Percentiles rank a stretch among this genome's conserved stretches.
These are phyloP conservation scores for Pelodytes ibericus DNA, from an alignment of 2,797 vertebrate species.

Conservation along the genomic window DNA sequence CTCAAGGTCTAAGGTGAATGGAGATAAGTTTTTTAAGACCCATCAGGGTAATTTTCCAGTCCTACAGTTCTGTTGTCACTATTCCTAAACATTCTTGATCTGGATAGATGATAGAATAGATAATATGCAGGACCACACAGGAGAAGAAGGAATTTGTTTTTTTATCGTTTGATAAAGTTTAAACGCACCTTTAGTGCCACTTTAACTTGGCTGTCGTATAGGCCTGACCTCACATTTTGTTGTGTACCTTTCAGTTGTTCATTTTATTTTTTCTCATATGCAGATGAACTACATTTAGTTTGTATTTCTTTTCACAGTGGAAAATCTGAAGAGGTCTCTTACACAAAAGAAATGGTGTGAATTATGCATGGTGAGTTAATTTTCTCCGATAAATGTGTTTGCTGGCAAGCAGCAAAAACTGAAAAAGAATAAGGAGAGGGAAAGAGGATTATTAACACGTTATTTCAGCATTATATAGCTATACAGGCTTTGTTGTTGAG, in stretches of 20 bases:
- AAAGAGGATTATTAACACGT: constrained; percentile 42
- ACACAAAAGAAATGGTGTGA: constrained; percentile 35
- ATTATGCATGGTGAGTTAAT: constrained; percentile 45
- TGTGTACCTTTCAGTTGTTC: not conserved
- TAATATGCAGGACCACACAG: no score
- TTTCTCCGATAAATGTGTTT: constrained; percentile 42
- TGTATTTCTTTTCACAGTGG: constrained; percentile 26
- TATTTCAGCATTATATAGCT: constrained; percentile 42
- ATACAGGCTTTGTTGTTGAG: constrained; percentile 36
- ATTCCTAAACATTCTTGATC: no score
- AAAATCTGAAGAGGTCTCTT: constrained; percentile 16
- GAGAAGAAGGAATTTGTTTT: no score
- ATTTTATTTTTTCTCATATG: constrained; percentile 19
- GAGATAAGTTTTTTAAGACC: no score
- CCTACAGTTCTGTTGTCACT: no score
- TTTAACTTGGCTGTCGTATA: no score
- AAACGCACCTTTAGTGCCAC: no score
- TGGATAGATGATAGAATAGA: no score
- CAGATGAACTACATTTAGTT: not conserved
- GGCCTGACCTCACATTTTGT: no score
- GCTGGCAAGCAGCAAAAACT: constrained; percentile 27
- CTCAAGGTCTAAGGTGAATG: no score
- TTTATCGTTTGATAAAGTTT: no score
- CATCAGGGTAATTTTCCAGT: no score
- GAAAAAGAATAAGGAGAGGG: constrained; percentile 34